phyloP scores from a whole-genome alignment of 1,140 invertebrate species.

The Lineus longissimus region DNA sequence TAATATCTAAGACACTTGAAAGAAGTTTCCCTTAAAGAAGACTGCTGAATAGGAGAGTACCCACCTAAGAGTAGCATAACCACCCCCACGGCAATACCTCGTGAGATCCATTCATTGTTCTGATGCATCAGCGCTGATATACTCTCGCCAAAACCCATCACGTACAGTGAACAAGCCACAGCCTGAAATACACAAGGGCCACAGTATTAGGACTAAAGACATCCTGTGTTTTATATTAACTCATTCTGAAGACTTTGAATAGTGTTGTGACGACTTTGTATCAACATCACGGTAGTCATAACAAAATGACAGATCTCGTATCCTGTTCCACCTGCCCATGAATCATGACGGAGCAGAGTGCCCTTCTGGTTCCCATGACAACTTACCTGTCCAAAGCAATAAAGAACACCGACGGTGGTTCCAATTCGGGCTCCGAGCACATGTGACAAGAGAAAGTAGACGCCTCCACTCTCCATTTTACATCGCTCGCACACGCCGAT shows the following conservation, averaged over 20 bases:
- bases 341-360: no score
- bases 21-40: no score
- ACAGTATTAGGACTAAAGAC: no score
- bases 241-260: no score
- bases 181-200: slow-evolving; percentile 64
- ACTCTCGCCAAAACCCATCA: slow-evolving; percentile 92
- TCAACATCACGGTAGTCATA: no score
- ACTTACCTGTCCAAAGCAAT: slow-evolving; percentile 83
- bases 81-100: slow-evolving; percentile 47
- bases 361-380: no score
- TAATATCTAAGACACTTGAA: no score
- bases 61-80: slow-evolving; percentile 53
- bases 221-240: no score
- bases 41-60: background rate
- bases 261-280: no score
- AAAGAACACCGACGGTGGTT: slow-evolving; percentile 84
- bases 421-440: slow-evolving; percentile 89
- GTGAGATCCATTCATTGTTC: slow-evolving; percentile 61
- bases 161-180: slow-evolving; percentile 90
- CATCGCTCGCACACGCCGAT: slow-evolving; percentile 94
- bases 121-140: slow-evolving; percentile 79
- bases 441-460: slow-evolving; percentile 91
- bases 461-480: slow-evolving; percentile 83
- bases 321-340: no score
- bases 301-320: no score